Percentiles rank a stretch among this genome's conserved stretches.
phyloP scores from a whole-genome alignment of 2,888 invertebrate species.

The Ellobium chinense region DNA sequence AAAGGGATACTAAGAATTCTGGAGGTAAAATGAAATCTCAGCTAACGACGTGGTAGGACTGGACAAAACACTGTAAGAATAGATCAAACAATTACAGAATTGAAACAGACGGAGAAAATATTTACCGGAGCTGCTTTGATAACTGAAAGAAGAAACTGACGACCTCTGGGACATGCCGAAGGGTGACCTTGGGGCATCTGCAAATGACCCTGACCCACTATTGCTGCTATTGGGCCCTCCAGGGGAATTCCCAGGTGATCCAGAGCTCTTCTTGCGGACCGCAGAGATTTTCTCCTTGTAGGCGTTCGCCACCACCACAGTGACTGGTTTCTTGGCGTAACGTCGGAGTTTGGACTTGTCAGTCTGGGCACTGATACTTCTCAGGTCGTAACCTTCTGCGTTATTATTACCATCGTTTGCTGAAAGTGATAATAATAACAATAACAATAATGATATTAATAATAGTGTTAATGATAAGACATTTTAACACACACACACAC shows the following conservation, averaged over 20 bases:
- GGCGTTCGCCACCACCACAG: background rate
- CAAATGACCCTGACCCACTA: background rate
- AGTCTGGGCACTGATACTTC: conserved; percentile 49
- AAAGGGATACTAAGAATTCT: no score
- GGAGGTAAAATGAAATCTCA: no score
- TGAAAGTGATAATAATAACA: no score
- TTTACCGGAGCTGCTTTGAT: background rate
- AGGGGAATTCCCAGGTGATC: background rate
- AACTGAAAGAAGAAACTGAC: background rate
- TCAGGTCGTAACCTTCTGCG: conserved; percentile 36
- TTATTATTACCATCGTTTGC: background rate
- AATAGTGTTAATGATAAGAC: no score
- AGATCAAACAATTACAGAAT: no score
- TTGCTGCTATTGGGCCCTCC: background rate
- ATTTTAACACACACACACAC: no score
- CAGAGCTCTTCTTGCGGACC: background rate
- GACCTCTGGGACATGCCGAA: no score
- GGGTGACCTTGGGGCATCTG: background rate
- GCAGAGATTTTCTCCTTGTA: conserved; percentile 22
- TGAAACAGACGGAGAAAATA: no score
- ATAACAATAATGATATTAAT: no score
- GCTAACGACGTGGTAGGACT: no score
- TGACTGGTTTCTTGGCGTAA: conserved; percentile 6
- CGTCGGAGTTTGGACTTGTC: background rate
- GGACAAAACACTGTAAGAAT: no score